A percentile compares a stretch with the other conserved stretches of the same genome.
These are phyloP conservation scores for Microtus agrestis DNA, from an alignment of 2,797 vertebrate species.

Conservation along the genomic window DNA sequence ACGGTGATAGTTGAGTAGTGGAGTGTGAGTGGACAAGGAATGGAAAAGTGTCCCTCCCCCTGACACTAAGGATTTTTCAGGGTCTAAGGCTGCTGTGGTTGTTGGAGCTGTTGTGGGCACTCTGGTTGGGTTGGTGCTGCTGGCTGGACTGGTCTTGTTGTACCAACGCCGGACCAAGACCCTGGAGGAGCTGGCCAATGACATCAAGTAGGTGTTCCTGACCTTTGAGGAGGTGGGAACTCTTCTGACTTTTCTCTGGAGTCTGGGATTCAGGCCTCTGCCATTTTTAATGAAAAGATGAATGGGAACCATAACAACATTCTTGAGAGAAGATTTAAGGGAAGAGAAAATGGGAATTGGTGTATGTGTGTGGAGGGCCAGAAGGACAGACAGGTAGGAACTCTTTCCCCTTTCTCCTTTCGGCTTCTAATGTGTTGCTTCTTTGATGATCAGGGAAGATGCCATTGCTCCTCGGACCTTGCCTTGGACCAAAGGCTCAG, in stretches of 20 bases:
- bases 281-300: not conserved
- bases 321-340: not conserved
- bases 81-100: conserved; percentile 89
- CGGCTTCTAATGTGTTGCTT: conserved; percentile 50
- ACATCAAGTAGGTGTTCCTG: conserved; percentile 94
- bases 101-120: conserved; percentile 93
- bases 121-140: conserved; percentile 89
- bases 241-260: not conserved
- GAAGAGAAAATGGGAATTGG: not conserved
- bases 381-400: not conserved
- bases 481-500: conserved; percentile 93
- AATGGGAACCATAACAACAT: not conserved
- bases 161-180: conserved; percentile 89
- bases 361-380: not conserved
- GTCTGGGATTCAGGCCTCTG: not conserved
- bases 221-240: not conserved
- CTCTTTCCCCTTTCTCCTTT: not conserved
- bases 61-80: conserved; percentile 65
- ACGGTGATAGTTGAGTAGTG: not conserved
- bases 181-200: conserved; percentile 95
- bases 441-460: conserved; percentile 91
- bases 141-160: conserved; percentile 84
- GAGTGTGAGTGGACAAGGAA: not conserved
- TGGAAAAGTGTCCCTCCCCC: not conserved
- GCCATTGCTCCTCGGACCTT: conserved; percentile 95